Conservation (phyloP, 2,113 vertebrate genomes). For the Microcebus griseorufus region DNA sequence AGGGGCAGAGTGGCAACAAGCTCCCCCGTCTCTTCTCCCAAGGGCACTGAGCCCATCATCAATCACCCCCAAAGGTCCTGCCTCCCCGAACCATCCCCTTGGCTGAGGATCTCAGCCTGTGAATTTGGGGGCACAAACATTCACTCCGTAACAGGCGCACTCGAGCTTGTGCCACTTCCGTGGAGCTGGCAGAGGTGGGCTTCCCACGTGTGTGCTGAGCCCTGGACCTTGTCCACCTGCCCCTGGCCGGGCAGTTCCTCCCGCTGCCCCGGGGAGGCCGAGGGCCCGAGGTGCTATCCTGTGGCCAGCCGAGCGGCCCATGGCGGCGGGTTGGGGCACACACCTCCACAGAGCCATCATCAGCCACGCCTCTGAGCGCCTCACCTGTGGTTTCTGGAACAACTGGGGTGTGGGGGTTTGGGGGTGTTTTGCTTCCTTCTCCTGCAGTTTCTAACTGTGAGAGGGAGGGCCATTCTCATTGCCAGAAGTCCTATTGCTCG, state of each 20-base stretch:
- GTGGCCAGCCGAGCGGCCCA: background rate
- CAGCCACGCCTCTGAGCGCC: background rate
- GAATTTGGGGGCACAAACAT: background rate
- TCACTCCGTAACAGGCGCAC: background rate
- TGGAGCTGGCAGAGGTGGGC: rapidly evolving
- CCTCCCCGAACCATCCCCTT: no score
- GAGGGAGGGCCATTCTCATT: background rate
- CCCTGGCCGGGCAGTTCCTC: no score
- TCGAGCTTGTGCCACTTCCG: background rate
- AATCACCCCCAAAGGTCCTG: no score
- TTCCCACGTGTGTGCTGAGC: rapidly evolving
- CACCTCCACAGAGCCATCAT: rapidly evolving
- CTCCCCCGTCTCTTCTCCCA: background rate
- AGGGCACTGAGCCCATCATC: background rate
- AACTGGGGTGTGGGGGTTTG: no score
- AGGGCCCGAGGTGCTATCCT: background rate
- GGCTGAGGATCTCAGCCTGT: background rate
- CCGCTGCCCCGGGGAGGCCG: rapidly evolving
- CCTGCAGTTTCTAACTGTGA: background rate
- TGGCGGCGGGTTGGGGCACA: rapidly evolving
- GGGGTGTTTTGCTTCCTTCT: background rate
- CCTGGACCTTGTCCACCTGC: rapidly evolving
- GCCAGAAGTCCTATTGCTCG: background rate
- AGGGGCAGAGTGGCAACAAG: background rate
- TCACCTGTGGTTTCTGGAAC: background rate